Evolutionary conservation across 1,140 invertebrate genomes (phyloP).

Genomic region (Camponotus floridanus): DNA sequence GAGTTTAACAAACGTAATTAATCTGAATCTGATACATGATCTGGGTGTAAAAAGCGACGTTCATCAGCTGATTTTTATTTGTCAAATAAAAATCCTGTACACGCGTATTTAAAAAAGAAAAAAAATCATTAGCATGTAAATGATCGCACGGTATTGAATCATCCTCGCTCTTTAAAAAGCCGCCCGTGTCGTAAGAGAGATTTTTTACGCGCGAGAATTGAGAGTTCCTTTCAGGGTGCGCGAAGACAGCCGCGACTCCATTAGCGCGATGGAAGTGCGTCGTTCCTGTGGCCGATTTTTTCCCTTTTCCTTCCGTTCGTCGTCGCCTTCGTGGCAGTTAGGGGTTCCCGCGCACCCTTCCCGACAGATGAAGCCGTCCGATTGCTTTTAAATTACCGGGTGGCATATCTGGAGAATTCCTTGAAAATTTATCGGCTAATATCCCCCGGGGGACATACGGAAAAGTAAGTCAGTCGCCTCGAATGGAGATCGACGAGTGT

Average conservation of each 20-base stretch:
- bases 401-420: conserved; percentile 22
- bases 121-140: neutral
- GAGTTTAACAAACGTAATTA: conserved; percentile 19
- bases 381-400: conserved; percentile 71
- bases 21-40: neutral
- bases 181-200: neutral
- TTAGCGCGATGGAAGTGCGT: conserved; percentile 52
- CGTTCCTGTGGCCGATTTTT: conserved; percentile 53
- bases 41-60: neutral
- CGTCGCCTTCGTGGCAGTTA: conserved; percentile 37
- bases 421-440: conserved; percentile 72
- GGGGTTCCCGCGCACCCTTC: conserved; percentile 5
- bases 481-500: conserved; percentile 67
- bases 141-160: conserved; percentile 22
- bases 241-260: conserved; percentile 56
- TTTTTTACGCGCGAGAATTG: conserved; percentile 43
- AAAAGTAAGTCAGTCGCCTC: conserved; percentile 23
- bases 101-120: neutral
- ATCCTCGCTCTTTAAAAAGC: conserved; percentile 22
- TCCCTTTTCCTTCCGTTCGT: conserved; percentile 41
- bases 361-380: conserved; percentile 65
- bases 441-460: conserved; percentile 44
- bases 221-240: conserved; percentile 38
- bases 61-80: neutral
- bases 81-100: neutral